These are phyloP conservation scores for Serinus canaria DNA, from an alignment of 2,113 vertebrate species.

Conservation along the genomic window DNA sequence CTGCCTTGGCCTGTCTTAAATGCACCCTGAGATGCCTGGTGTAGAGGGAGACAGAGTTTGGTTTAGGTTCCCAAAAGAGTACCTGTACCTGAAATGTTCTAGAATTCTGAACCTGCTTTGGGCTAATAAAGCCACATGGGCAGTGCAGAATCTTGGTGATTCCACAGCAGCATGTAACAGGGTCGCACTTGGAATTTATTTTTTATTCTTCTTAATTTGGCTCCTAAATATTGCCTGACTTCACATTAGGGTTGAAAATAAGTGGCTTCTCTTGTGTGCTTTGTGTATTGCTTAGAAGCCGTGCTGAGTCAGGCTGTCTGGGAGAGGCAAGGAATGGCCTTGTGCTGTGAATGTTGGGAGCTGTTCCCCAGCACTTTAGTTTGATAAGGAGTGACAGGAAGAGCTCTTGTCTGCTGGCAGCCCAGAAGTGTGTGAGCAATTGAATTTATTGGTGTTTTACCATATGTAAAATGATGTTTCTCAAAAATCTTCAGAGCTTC, in stretches of 20 bases:
- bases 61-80: neutral
- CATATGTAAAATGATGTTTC: neutral
- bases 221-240: neutral
- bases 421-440: neutral
- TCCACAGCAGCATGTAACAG: neutral
- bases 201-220: neutral
- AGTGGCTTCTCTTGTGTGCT: neutral
- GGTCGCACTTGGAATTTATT: neutral
- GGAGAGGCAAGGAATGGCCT: neutral
- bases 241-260: neutral
- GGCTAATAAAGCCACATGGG: neutral
- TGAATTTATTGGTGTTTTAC: neutral
- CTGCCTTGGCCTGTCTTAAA: neutral
- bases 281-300: neutral
- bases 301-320: neutral
- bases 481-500: neutral
- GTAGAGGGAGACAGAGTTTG: neutral
- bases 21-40: neutral
- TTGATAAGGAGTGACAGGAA: neutral
- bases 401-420: neutral
- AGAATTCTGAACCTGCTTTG: neutral
- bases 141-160: neutral
- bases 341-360: neutral
- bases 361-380: neutral
- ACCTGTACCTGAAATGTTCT: neutral